These are phyloP conservation scores for Abrostola tripartita DNA, from an alignment of 2,888 invertebrate genomes.

Conservation along the genomic window DNA sequence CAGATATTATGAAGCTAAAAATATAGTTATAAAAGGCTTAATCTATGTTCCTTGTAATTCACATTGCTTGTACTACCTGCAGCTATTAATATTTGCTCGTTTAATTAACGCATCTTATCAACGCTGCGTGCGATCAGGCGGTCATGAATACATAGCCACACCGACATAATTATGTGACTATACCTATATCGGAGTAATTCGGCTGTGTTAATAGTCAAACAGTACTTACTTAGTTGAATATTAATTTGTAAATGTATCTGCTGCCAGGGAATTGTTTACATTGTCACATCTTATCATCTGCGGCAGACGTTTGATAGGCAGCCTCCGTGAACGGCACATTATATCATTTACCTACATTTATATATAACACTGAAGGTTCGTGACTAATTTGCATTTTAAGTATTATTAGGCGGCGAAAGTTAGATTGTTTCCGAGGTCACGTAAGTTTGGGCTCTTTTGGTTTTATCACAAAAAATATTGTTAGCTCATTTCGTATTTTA, in stretches of 20 bases:
- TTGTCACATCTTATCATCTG: constrained; percentile 39
- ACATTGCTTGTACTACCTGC: neutral
- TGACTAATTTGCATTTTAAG: constrained; percentile 44
- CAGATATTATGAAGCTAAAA: too few species aligned
- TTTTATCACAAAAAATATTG: constrained; percentile 15
- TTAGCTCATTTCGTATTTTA: constrained; percentile 16
- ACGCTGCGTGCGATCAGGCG: constrained; percentile 21
- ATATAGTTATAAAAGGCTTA: too few species aligned
- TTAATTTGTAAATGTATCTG: constrained; percentile 52
- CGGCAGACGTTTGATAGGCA: constrained; percentile 41
- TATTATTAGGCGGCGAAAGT: constrained; percentile 30
- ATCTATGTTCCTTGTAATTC: neutral
- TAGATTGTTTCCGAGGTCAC: constrained; percentile 35
- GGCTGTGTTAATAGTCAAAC: constrained; percentile 48
- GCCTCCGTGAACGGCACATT: constrained; percentile 22
- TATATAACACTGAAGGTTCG: constrained; percentile 24
- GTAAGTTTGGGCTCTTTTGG: constrained; percentile 16
- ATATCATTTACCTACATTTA: constrained; percentile 30
- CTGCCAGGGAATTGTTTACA: constrained; percentile 16
- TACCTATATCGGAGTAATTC: constrained; percentile 20
- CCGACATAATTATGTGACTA: constrained; percentile 15
- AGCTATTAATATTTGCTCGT: constrained; percentile 30
- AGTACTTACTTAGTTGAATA: constrained; percentile 27
- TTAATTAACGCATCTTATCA: constrained; percentile 42
- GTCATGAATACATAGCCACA: constrained; percentile 32